Evolutionary conservation across 2,113 vertebrate species (phyloP), one percentile per base, ranked within the genome.

Genomic region (Vanacampus margaritifer): DNA sequence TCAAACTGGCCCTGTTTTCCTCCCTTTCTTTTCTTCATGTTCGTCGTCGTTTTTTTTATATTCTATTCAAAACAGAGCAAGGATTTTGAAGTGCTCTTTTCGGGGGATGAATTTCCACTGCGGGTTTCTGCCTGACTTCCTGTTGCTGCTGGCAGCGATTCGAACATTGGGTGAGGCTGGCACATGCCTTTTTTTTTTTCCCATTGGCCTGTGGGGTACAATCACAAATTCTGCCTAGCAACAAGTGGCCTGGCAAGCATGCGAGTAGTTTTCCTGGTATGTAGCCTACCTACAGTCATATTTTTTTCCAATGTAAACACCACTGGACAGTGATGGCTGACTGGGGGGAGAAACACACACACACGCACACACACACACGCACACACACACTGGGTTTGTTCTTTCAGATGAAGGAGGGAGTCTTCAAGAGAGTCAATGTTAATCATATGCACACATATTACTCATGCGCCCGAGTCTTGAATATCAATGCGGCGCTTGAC

Each of bases 401-500:
- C 72, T 84, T 82, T 80, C 81, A 81, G 76, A 65, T 61, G 74
- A 75, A 79, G 69, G 69, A 81, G 69, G 57, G 56, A 28, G 60
- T 68, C 54, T 70, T 73, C 58, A 50, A n/a, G 57, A 19, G 28
- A 63, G 76, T 73, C 72, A 65, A 76, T 79, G 83, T 57, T 64
- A 68, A 66, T 72, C 71, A 71, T 77, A 85, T 83, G 76, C 77
- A 75, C 76, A 80, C 51, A 68, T 77, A 71, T 78, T 68, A 70
- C 73, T 80, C 75, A 71, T 65, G 19, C 37, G 57, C 45, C 16
- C 68, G 72, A 72, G 79, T 79, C n/a, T 56, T 73, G 81, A 86
- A 86, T 82, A 73, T 67, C 64, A 87, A 84, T 68, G 57, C 61
- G 54, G 54, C 0, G 11, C 5, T 45, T 84, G 79, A 88, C 83